Evolutionary conservation across 2,797 vertebrate species (phyloP).

Genomic region (Mastacembelus armatus): DNA sequence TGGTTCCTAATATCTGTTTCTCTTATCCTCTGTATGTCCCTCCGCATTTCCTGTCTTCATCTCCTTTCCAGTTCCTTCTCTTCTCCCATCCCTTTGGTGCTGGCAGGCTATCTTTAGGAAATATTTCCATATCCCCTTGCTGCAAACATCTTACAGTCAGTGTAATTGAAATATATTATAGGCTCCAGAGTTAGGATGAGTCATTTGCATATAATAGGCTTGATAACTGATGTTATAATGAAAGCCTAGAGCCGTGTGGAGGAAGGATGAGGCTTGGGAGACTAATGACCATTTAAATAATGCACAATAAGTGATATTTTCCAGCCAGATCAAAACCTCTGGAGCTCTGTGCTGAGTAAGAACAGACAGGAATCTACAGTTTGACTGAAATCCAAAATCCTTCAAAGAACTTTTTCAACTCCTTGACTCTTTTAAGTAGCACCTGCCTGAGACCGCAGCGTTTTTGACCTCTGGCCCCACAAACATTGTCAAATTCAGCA

Average conservation of each 20-base stretch:
- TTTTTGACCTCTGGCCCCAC: constrained; percentile 15
- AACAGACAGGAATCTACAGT: constrained; percentile 23
- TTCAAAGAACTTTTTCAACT: constrained; percentile 45
- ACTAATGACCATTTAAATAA: constrained; percentile 81
- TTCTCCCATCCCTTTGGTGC: constrained; percentile 36
- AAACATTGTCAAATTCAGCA: constrained; percentile 2
- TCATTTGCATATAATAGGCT: constrained; percentile 78
- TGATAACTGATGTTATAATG: constrained; percentile 80
- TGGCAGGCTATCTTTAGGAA: constrained; percentile 65
- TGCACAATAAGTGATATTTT: constrained; percentile 72
- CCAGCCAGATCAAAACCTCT: constrained; percentile 66
- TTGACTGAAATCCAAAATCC: constrained; percentile 40
- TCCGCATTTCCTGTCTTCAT: constrained; percentile 1
- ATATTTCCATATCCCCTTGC: constrained; percentile 56
- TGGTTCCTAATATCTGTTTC: not conserved
- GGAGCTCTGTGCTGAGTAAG: constrained; percentile 28
- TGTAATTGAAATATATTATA: constrained; percentile 78
- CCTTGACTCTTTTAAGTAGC: constrained; percentile 33
- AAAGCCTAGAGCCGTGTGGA: constrained; percentile 63
- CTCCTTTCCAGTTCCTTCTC: not conserved
- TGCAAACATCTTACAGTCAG: constrained; percentile 59
- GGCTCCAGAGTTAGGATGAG: constrained; percentile 66
- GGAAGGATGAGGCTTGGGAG: constrained; percentile 64
- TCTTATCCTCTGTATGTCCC: not conserved
- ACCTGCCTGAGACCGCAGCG: constrained; percentile 33